Base-by-base conservation (phyloP, 2,888 invertebrate genomes). In the Macrophya alboannulata region DNA sequence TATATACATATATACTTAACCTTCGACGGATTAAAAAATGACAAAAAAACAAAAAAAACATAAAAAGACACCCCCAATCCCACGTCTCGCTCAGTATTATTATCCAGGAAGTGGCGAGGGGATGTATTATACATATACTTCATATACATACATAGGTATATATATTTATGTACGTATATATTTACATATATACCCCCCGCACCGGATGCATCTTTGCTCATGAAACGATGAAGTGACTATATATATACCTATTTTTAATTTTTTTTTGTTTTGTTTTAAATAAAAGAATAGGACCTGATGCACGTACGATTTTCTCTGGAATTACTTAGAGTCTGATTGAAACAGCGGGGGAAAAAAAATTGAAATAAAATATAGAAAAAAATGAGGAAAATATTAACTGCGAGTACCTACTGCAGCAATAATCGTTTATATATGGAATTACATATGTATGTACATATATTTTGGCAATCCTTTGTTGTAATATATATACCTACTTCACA, bases 31-130 rank as follows among this genome's bases (percentile, higher is more conserved):
- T 71, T 71, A 17, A 17, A 31, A 71, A 71, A 71, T n/a, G n/a
- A n/a, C n/a, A 71, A 31, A 31, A 3, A 2, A 31, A 31, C 3
- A 3, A 31, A 31, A 31, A 31, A 31, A 31, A 31, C 1, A 31
- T 31, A 31, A 31, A 31, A 31, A 31, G 3, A 31, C 3, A 31
- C 31, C 71, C 71, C 71, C 5, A 15, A 89, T 89, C 90, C 89
- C 90, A 48, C 88, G 87, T 31, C 71, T n/a, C 90, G 89, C 89
- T 55, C n/a, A 8, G 55, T 55, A 55, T 31, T 31, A 31, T 31
- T 89, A 90, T 91, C 89, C 90, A 90, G 91, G 90, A 91, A 91
- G 89, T 89, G 86, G 88, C 86, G 88, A 89, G 89, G 89, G 90
- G 89, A 90, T 68, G 55, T 55, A 55, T n/a, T n/a, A n/a, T n/a